Evolutionary conservation across 2,797 vertebrate genomes (phyloP).

Genomic region (Rhabdophis nuchalis): DNA sequence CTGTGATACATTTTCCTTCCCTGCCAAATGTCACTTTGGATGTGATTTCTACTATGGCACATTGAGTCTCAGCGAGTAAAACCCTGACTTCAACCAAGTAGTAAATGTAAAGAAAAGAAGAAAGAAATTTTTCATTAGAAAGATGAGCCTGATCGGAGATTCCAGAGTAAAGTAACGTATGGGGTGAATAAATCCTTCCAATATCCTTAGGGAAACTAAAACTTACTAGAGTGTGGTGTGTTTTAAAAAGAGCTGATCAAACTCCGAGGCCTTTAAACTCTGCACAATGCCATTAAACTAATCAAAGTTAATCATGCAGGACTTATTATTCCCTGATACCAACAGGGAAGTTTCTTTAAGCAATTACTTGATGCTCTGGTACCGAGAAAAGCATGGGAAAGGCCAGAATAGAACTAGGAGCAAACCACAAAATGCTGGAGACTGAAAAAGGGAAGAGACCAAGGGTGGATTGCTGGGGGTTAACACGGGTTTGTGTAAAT

Average conservation of each 20-base stretch:
- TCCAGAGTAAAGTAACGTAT: not conserved
- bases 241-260: conserved; percentile 23
- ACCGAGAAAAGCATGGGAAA: not conserved
- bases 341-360: conserved; percentile 30
- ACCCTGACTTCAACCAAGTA: not conserved
- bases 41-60: not conserved
- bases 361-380: conserved; percentile 20
- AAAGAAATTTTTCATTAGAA: not conserved
- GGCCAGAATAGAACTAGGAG: conserved; percentile 2
- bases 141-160: not conserved
- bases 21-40: not conserved
- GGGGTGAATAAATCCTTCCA: not conserved
- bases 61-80: not conserved
- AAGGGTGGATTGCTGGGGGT: too few species aligned
- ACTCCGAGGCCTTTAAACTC: conserved; percentile 24
- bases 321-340: conserved; percentile 19
- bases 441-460: not conserved
- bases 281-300: conserved; percentile 34
- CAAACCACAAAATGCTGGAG: not conserved
- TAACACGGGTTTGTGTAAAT: too few species aligned
- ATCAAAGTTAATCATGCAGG: conserved; percentile 34
- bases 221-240: conserved; percentile 11
- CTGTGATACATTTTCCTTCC: not conserved
- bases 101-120: not conserved
- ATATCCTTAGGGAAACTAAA: conserved; percentile 20